phyloP scores from a whole-genome alignment of 2,888 invertebrate species.

The Lampropteryx suffumata region DNA sequence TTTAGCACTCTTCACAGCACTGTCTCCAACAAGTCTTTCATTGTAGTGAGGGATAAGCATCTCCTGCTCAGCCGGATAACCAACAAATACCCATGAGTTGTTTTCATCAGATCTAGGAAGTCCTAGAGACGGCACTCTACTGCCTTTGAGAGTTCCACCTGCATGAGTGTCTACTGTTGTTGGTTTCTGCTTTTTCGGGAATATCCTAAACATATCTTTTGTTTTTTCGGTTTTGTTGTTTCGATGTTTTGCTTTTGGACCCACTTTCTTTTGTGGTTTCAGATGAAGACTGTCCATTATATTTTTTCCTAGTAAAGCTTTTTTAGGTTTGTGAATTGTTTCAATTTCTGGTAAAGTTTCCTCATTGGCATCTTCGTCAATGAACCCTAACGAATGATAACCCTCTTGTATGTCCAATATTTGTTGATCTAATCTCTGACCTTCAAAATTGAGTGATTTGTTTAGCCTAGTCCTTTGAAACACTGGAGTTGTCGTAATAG shows the following conservation, averaged over 20 bases:
- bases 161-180: constrained; percentile 57
- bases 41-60: constrained; percentile 72
- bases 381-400: constrained; percentile 72
- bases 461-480: constrained; percentile 78
- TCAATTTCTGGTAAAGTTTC: constrained; percentile 44
- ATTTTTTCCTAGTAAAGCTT: constrained; percentile 73
- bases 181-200: constrained; percentile 70
- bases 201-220: constrained; percentile 68
- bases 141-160: constrained; percentile 66
- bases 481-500: constrained; percentile 65
- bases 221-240: constrained; percentile 59
- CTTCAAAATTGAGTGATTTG: constrained; percentile 76
- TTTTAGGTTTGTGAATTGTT: constrained; percentile 66
- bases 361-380: constrained; percentile 67
- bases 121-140: constrained; percentile 72
- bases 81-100: constrained; percentile 72
- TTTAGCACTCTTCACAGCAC: constrained; percentile 47
- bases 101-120: constrained; percentile 67
- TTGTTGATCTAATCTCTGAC: constrained; percentile 75
- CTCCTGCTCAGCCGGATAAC: constrained; percentile 64
- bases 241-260: constrained; percentile 74
- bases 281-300: constrained; percentile 77
- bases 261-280: constrained; percentile 73
- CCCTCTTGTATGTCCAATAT: constrained; percentile 78
- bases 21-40: constrained; percentile 65